Percentiles rank a stretch among this genome's conserved stretches.
These are phyloP conservation scores for Drosophila paucipuncta DNA, from an alignment of 2,888 invertebrate genomes.

Conservation along the genomic window DNA sequence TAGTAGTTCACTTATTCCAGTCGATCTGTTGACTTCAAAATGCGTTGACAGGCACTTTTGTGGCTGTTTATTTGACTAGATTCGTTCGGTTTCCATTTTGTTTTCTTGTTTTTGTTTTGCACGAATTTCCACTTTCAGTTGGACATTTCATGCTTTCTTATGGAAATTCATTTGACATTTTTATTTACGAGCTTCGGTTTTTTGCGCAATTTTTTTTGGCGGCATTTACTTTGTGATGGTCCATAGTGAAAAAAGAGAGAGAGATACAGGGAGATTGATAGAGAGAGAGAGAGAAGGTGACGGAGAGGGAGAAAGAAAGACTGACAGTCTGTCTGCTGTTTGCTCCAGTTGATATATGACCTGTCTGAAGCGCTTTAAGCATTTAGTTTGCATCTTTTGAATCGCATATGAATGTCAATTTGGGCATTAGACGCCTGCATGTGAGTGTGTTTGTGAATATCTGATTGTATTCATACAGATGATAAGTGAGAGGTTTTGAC, in stretches of 20 bases:
- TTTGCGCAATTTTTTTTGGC: conserved; percentile 42
- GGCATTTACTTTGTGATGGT: conserved; percentile 36
- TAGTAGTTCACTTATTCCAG: conserved; percentile 55
- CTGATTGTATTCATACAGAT: conserved; percentile 4
- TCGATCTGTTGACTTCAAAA: conserved; percentile 40
- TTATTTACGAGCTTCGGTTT: conserved; percentile 68
- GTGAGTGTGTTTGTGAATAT: not conserved
- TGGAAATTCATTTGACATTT: conserved; percentile 74
- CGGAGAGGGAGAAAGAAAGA: conserved; percentile 17
- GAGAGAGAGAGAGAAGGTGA: not conserved
- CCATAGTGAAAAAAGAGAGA: not conserved
- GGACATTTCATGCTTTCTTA: conserved; percentile 59
- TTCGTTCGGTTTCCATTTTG: conserved; percentile 31
- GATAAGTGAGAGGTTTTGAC: conserved; percentile 11
- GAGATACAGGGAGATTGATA: conserved; percentile 1
- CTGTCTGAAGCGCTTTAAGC: conserved; percentile 48
- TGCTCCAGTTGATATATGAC: conserved; percentile 61
- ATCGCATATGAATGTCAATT: conserved; percentile 59
- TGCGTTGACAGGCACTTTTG: conserved; percentile 41
- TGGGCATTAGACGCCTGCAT: conserved; percentile 20
- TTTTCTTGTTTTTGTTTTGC: conserved; percentile 10
- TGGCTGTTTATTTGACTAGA: conserved; percentile 34
- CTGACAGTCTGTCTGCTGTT: conserved; percentile 36
- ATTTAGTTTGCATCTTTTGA: conserved; percentile 57
- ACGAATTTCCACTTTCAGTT: conserved; percentile 59